Base-by-base conservation (phyloP, 2,113 vertebrate species). In the Tachysurus vachellii region DNA sequence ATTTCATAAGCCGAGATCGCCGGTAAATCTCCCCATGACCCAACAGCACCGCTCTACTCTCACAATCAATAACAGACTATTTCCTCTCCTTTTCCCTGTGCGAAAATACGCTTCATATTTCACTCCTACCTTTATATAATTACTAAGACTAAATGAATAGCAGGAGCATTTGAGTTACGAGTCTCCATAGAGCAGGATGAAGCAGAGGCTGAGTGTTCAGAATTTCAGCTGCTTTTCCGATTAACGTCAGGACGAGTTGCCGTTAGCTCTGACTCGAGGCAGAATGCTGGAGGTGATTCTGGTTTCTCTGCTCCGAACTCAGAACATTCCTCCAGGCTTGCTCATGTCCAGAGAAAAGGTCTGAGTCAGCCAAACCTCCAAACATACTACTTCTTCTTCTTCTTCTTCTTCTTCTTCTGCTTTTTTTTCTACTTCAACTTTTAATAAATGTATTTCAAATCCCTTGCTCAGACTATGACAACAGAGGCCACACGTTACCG, bases 41-140 rank as follows among this genome's bases (percentile, higher is more conserved):
- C 64, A 80, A 82, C 87, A 82, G 57, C 66, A 28, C 73, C 16
- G 61, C 70, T 86, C 71, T 59, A 85, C 83, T 77, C 70, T 71
- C 71, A 61, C 79, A 87, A 89, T 90, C 89, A 89, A 89, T 90
- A 90, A 64, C 50, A 53, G 31, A 82, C 87, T 70, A 89, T 68
- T 85, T 83, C n/a, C 66, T 57, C 53, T 66, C 54, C 36, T 79
- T 59, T 86, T 44, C 76, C 80, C 70, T 47, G 70, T 57, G 50
- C 77, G 86, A 85, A 66, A 89, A 87, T 77, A n/a, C 71, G 28
- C 56, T 82, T 82, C 71, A 87, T 19, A 64, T 89, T 77, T 89
- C 44, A 23, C 44, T 80, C 68, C 50, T 57, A 80, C 85, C 56
- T 62, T 89, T 85, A 87, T 83, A 85, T 70, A 66, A 85, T 87